Evolutionary conservation across 2,113 vertebrate genomes (phyloP), one percentile per base, ranked within the genome.

Genomic region (Suncus etruscus): DNA sequence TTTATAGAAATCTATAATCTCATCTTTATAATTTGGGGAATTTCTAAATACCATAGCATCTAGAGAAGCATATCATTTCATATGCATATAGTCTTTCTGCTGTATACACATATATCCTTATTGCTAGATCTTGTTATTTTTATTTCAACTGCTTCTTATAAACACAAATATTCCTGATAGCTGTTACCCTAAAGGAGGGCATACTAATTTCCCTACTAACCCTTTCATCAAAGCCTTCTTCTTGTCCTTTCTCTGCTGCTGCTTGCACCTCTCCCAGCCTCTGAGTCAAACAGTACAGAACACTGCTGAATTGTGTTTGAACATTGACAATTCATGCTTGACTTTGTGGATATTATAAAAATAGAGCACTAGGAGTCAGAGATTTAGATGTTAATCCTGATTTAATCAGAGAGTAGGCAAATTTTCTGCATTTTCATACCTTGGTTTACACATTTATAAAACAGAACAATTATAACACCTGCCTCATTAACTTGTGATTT

Each of bases 81-180:
- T 73, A 91, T 95, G 82, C 54, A 94, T 7, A 95, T 90, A 48
- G 54, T 54, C 75, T 91, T 85, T 91, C 96, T 32, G 31, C 96
- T 54, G 54, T 54, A 15, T 54, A 16, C 11, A 54, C 18, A 54
- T 54, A 54, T 54, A 16, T 89, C 61, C 83, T 29, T 87, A 65
- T 68, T 11, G 27, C 24, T 74, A 31, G 68, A 22, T 77, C 29
- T 76, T 97, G 94, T 66, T 77, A 72, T 91, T 92, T 95, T 93
- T 77, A 94, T 94, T 93, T 92, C 82, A 66, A 11, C 22, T 68
- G n/a, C 82, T 96, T 96, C 70, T 89, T 91, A 39, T 77, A 89
- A 96, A 95, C 95, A 96, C 86, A 96, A 95, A 83, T 58, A 66
- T 20, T 83, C 94, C 92, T 69, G 89, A 85, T 74, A 87, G 51